phyloP scores from a whole-genome alignment of 2,797 vertebrate species.

The Gymnoscopelus braueri region DNA sequence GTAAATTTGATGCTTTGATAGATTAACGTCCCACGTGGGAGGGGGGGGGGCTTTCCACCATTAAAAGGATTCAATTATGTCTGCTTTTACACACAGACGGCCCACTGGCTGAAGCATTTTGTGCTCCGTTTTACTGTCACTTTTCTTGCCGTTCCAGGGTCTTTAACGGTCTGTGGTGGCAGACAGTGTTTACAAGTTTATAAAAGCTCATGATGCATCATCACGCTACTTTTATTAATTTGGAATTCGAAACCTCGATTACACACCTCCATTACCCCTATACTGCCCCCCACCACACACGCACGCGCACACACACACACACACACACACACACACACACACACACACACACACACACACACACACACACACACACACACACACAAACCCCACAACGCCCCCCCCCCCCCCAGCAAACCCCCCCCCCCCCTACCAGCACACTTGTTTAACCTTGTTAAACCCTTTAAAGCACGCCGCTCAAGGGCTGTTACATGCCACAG shows the following conservation, averaged over 20 bases:
- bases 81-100: conserved; percentile 47
- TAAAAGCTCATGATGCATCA: conserved; percentile 71
- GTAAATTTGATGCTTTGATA: conserved; percentile 46
- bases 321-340: conserved; percentile 28
- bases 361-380: conserved; percentile 27
- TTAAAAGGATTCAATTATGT: conserved; percentile 62
- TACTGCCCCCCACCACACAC: not conserved
- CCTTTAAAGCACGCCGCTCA: conserved; percentile 62
- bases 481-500: conserved; percentile 75
- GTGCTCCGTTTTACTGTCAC: conserved; percentile 57
- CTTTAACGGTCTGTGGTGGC: conserved; percentile 65
- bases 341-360: conserved; percentile 28
- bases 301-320: conserved; percentile 33
- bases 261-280: not conserved
- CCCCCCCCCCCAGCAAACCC: conserved; percentile 2
- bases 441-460: conserved; percentile 80
- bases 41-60: conserved; percentile 48
- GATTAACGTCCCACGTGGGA: conserved; percentile 63
- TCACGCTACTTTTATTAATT: conserved; percentile 67
- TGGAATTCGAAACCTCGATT: conserved; percentile 47
- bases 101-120: conserved; percentile 36
- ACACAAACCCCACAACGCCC: conserved; percentile 19
- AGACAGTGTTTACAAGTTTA: conserved; percentile 70
- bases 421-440: conserved; percentile 56
- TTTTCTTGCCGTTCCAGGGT: conserved; percentile 30